These are phyloP conservation scores for Eonycteris spelaea DNA, from an alignment of 2,113 vertebrate genomes.

Conservation along the genomic window DNA sequence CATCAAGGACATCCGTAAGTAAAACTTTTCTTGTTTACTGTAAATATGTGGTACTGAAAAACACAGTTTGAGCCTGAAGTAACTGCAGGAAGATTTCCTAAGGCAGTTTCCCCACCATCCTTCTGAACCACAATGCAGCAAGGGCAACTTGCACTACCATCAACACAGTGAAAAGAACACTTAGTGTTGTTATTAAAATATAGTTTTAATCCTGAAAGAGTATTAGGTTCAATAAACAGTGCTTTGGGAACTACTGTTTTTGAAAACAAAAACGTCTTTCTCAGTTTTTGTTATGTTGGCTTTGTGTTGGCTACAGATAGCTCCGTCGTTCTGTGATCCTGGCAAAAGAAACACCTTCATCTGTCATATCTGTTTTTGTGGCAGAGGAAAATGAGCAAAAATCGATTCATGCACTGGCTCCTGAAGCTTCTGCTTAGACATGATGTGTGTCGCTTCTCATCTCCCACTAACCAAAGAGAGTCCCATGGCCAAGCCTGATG, in stretches of 20 bases:
- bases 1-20: not conserved
- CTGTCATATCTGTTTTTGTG: not conserved
- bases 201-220: not conserved
- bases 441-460: not conserved
- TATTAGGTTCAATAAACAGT: not conserved
- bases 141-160: not conserved
- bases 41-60: not conserved
- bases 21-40: not conserved
- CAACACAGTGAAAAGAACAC: not conserved
- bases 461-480: not conserved
- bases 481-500: not conserved
- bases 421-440: not conserved
- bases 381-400: not conserved
- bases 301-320: not conserved
- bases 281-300: not conserved
- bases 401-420: not conserved
- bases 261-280: not conserved
- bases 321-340: not conserved
- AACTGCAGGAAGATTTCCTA: not conserved
- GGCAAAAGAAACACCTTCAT: not conserved
- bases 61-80: not conserved
- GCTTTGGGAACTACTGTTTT: not conserved
- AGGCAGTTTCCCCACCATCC: not conserved
- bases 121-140: not conserved
- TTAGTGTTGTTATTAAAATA: not conserved